Evolutionary conservation across 2,113 vertebrate genomes (phyloP).

Genomic region (Empidonax alnorum): DNA sequence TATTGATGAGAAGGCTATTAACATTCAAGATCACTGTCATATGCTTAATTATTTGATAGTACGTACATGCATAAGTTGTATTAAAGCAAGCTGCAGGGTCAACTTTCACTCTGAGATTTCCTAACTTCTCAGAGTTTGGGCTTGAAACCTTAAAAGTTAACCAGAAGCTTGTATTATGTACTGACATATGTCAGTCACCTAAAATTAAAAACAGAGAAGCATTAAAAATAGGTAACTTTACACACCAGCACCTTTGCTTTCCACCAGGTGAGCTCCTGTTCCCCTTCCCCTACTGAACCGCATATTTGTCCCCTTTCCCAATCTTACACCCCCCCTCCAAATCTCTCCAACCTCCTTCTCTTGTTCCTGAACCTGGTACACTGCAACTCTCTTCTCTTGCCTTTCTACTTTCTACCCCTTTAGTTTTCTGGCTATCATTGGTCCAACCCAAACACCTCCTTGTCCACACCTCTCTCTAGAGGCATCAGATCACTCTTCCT

Average conservation of each 20-base stretch:
- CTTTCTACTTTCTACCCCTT: background rate
- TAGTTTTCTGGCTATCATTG: background rate
- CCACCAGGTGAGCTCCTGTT: background rate
- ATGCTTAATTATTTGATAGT: background rate
- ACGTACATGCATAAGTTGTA: background rate
- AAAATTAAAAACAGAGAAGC: background rate
- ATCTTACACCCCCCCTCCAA: background rate
- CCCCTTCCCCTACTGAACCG: accelerated
- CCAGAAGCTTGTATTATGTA: background rate
- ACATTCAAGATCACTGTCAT: background rate
- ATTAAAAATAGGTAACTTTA: background rate
- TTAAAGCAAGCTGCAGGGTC: background rate
- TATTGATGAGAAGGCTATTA: background rate
- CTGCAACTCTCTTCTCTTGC: background rate
- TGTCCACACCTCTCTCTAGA: background rate
- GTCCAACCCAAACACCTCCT: background rate
- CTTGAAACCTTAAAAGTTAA: background rate
- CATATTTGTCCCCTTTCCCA: background rate
- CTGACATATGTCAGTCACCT: background rate
- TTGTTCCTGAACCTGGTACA: background rate
- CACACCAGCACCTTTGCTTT: background rate
- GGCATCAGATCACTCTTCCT: background rate
- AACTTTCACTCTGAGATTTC: background rate
- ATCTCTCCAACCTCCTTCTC: background rate
- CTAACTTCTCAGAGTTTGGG: background rate